Evolutionary conservation across 2,113 vertebrate genomes (phyloP).

Genomic region (Hippocampus zosterae): DNA sequence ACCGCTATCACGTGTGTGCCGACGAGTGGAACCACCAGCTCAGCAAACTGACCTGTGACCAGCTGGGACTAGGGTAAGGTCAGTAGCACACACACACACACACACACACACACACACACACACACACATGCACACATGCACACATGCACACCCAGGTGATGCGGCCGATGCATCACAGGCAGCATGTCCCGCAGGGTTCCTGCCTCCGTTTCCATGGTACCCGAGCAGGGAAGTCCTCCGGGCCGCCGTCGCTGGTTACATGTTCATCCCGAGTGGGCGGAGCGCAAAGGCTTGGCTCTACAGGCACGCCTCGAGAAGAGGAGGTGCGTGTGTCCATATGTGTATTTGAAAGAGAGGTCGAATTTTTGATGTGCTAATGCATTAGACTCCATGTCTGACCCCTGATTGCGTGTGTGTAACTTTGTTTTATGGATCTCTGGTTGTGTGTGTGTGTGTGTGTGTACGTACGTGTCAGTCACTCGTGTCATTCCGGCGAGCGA

Average conservation of each 20-base stretch:
- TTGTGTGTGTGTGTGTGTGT: not conserved
- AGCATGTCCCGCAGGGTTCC: slow-evolving; percentile 66
- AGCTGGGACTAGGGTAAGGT: slow-evolving; percentile 82
- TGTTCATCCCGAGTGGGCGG: slow-evolving; percentile 75
- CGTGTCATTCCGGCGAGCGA: slow-evolving; percentile 80
- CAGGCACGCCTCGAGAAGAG: slow-evolving; percentile 81
- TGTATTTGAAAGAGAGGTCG: not conserved
- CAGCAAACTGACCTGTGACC: slow-evolving; percentile 84
- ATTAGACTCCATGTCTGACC: not conserved
- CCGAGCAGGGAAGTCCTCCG: slow-evolving; percentile 54
- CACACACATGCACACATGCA: slow-evolving; percentile 5
- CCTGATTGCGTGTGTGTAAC: not conserved
- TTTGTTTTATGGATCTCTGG: too few species aligned
- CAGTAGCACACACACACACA: slow-evolving; percentile 51
- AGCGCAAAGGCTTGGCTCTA: slow-evolving; percentile 75
- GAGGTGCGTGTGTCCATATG: slow-evolving; percentile 59
- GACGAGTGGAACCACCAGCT: slow-evolving; percentile 85
- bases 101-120: slow-evolving; percentile 13
- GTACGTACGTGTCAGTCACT: slow-evolving; percentile 66
- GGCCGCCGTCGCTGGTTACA: slow-evolving; percentile 80
- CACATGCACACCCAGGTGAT: slow-evolving; percentile 12
- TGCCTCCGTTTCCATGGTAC: slow-evolving; percentile 67
- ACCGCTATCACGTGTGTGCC: slow-evolving; percentile 82
- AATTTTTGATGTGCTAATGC: not conserved
- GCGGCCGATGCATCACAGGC: not conserved